Conservation (phyloP, 2,113 vertebrate genomes). For the Callocephalon fimbriatum region DNA sequence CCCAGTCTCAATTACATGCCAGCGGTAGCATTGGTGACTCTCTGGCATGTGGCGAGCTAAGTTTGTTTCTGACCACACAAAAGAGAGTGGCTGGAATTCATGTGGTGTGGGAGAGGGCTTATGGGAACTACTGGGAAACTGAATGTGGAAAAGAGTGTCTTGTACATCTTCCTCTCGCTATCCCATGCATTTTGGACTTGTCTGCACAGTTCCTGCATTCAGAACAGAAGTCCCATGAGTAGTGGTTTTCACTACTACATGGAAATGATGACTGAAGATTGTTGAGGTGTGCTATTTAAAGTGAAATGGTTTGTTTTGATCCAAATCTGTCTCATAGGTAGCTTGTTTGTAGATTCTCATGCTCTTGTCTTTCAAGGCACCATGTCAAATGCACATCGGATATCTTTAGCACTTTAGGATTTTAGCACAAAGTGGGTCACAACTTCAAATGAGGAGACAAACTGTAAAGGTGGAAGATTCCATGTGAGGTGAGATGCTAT, state of each 20-base stretch:
- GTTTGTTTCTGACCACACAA: background rate
- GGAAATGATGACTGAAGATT: background rate
- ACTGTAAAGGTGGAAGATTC: background rate
- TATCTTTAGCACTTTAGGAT: background rate
- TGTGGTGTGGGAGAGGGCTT: background rate
- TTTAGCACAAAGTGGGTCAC: background rate
- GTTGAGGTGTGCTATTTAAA: background rate
- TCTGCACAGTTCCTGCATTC: background rate
- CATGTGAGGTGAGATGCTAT: background rate
- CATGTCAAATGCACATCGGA: background rate
- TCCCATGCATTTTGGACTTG: background rate
- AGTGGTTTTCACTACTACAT: rapidly evolving
- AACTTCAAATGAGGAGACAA: background rate
- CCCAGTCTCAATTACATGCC: background rate
- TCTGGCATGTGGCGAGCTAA: background rate
- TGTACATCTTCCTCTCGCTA: background rate
- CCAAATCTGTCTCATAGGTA: background rate
- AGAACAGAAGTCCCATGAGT: background rate
- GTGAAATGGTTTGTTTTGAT: background rate
- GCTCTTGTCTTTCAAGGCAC: background rate
- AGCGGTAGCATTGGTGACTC: background rate
- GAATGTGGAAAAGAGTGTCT: background rate
- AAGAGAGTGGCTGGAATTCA: background rate
- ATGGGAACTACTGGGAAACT: background rate
- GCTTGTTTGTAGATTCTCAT: background rate